These are phyloP conservation scores for Phoenicopterus ruber DNA, from an alignment of 2,113 vertebrate genomes.

Conservation along the genomic window DNA sequence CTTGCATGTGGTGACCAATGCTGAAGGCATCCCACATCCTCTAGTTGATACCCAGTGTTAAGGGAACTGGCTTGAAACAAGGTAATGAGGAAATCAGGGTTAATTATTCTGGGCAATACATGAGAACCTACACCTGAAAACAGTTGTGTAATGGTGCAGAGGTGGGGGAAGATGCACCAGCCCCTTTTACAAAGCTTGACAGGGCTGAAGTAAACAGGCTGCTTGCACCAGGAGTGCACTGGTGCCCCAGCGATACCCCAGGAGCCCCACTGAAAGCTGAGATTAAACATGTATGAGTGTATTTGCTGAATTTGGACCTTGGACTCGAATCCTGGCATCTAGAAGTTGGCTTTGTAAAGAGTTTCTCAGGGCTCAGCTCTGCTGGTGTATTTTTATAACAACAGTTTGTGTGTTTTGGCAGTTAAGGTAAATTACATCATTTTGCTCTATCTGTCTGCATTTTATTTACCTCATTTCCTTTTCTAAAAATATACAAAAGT, in stretches of 20 bases:
- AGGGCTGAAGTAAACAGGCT: not conserved
- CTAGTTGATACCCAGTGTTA: not conserved
- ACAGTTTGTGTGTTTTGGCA: constrained; percentile 31
- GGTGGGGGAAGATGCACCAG: too few species aligned
- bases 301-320: not conserved
- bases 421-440: constrained; percentile 20
- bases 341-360: not conserved
- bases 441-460: constrained; percentile 6
- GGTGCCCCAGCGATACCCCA: not conserved
- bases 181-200: too few species aligned
- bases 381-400: constrained; percentile 24
- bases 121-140: rapidly evolving
- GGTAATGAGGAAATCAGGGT: not conserved
- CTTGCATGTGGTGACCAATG: not conserved
- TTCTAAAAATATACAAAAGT: constrained; percentile 8
- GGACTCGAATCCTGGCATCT: not conserved
- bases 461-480: constrained; percentile 45
- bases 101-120: not conserved
- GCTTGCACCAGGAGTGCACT: not conserved
- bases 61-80: not conserved
- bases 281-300: not conserved
- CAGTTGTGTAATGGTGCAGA: not conserved
- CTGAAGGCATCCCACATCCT: not conserved
- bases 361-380: not conserved
- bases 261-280: not conserved